phyloP scores from a whole-genome alignment of 2,888 invertebrate species.

The Psococerastis gibbosa region DNA sequence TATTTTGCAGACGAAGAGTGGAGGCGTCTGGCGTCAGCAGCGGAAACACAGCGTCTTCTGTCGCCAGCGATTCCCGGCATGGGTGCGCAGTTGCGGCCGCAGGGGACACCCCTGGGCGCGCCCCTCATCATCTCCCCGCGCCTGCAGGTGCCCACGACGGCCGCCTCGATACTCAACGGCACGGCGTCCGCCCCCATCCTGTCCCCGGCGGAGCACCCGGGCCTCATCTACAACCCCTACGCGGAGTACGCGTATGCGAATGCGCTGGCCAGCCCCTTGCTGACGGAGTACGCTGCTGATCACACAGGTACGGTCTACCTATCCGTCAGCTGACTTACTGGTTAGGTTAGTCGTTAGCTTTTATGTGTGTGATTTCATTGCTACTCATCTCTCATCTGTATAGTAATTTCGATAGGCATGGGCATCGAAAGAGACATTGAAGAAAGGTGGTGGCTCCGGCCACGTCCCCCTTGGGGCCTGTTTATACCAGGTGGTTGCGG shows the following conservation, averaged over 20 bases:
- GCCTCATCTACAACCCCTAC: slow-evolving; percentile 70
- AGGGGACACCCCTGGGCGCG: slow-evolving; percentile 67
- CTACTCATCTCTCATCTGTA: too few relatives aligned
- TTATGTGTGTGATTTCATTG: too few relatives aligned
- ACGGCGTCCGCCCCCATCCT: slow-evolving; percentile 43
- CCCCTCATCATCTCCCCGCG: slow-evolving; percentile 83
- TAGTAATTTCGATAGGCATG: too few relatives aligned
- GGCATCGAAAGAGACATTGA: too few relatives aligned
- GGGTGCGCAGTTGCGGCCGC: slow-evolving; percentile 40
- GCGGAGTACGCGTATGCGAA: slow-evolving; percentile 83
- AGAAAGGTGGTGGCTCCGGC: too few relatives aligned
- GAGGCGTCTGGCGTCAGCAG: slow-evolving; percentile 61
- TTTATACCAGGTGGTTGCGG: too few relatives aligned
- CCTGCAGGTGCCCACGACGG: slow-evolving; percentile 65
- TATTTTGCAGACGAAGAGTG: slow-evolving; percentile 74
- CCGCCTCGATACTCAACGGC: slow-evolving; percentile 39
- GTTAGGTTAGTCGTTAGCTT: neutral
- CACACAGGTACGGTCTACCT: slow-evolving; percentile 92
- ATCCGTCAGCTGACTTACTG: slow-evolving; percentile 26
- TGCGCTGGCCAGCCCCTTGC: slow-evolving; percentile 62
- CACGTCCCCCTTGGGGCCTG: too few relatives aligned
- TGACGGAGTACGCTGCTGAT: slow-evolving; percentile 71
- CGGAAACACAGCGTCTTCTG: slow-evolving; percentile 59
- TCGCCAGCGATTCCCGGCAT: slow-evolving; percentile 39
- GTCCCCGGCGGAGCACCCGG: slow-evolving; percentile 52